Conservation (phyloP, 2,113 vertebrate genomes). For the Hylia prasina region DNA sequence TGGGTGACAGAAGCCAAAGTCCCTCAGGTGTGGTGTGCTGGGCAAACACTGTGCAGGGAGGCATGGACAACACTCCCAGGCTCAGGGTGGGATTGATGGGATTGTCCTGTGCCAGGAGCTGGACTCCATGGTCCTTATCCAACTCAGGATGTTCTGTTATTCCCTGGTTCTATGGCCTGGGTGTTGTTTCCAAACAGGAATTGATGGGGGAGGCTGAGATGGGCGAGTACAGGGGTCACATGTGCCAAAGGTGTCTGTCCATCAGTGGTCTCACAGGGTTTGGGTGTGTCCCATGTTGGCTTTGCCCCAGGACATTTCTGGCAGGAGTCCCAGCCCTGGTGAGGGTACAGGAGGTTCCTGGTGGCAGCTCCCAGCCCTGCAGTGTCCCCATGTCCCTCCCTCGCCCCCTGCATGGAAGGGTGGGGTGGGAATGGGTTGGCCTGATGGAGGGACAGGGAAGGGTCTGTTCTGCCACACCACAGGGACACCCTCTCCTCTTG, state of each 20-base stretch:
- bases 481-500: not conserved
- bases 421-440: not conserved
- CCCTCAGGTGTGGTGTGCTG: not conserved
- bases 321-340: not conserved
- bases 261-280: not conserved
- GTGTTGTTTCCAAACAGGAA: not conserved
- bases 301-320: not conserved
- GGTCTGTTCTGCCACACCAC: not conserved
- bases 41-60: not conserved
- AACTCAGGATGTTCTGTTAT: not conserved
- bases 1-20: not conserved
- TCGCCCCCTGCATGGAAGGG: not conserved
- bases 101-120: not conserved
- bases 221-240: fast-evolving
- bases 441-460: not conserved
- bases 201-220: not conserved
- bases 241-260: not conserved
- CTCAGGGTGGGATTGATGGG: not conserved
- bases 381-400: not conserved
- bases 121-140: not conserved
- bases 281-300: not conserved
- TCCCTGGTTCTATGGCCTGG: not conserved
- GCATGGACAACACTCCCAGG: too few species aligned
- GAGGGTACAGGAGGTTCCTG: not conserved
- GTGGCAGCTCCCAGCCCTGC: not conserved